Conservation (phyloP, 2,888 invertebrate genomes). For the Steinernema hermaphroditum region DNA sequence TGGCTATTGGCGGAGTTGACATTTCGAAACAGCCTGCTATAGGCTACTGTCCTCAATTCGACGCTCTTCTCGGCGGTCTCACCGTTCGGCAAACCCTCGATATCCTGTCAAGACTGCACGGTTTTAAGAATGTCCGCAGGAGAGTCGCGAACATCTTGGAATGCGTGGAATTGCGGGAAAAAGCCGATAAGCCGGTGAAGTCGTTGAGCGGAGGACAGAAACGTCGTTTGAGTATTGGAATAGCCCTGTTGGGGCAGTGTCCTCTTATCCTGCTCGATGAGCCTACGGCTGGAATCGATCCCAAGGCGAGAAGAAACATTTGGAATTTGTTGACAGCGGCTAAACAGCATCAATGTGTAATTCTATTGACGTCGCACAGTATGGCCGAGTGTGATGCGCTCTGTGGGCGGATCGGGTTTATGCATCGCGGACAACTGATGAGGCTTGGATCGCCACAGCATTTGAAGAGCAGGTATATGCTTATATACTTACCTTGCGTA, state of each 20-base stretch:
- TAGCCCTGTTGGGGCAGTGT: slow-evolving; percentile 41
- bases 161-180: slow-evolving; percentile 52
- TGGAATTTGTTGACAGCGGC: slow-evolving; percentile 45
- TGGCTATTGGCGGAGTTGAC: neutral
- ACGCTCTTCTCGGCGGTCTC: slow-evolving; percentile 57
- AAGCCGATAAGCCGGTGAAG: slow-evolving; percentile 52
- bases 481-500: too few species aligned
- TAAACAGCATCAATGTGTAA: slow-evolving; percentile 46
- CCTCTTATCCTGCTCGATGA: slow-evolving; percentile 46
- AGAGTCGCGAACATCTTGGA: slow-evolving; percentile 49
- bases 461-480: slow-evolving; percentile 42
- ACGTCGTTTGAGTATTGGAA: slow-evolving; percentile 48
- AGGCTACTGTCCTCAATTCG: slow-evolving; percentile 64
- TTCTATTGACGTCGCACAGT: slow-evolving; percentile 57
- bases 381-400: slow-evolving; percentile 56
- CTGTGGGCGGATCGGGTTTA: slow-evolving; percentile 46
- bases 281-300: slow-evolving; percentile 49
- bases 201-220: slow-evolving; percentile 48
- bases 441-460: slow-evolving; percentile 48
- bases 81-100: slow-evolving; percentile 57
- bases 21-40: slow-evolving; percentile 40
- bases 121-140: slow-evolving; percentile 41
- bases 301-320: slow-evolving; percentile 42
- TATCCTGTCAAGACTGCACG: slow-evolving; percentile 52
- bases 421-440: slow-evolving; percentile 43